Conservation (phyloP, 2,797 vertebrate genomes). For the Ambastaia sidthimunki region DNA sequence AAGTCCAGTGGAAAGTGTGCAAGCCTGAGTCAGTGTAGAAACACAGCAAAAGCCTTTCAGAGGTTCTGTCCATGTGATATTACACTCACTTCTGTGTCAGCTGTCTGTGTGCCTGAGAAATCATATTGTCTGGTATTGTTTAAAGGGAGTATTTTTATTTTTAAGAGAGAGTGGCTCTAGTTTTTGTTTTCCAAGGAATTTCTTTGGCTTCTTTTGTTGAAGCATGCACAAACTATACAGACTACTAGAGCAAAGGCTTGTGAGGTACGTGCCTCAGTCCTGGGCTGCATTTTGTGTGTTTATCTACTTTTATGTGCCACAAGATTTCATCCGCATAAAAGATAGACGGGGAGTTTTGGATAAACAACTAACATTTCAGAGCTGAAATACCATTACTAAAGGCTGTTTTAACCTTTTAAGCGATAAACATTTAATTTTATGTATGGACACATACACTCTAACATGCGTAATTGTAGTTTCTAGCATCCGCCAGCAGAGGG, state of each 20-base stretch:
- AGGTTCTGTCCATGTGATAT: constrained; percentile 69
- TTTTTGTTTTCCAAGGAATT: constrained; percentile 14
- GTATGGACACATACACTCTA: not conserved
- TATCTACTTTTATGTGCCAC: no score
- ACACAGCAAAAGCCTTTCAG: constrained; percentile 62
- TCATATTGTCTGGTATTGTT: constrained; percentile 5
- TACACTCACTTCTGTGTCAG: not conserved
- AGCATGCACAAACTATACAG: constrained; percentile 2
- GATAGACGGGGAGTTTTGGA: no score
- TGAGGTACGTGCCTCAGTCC: no score
- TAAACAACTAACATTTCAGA: no score
- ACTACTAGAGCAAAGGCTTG: no score
- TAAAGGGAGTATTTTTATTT: constrained; percentile 10
- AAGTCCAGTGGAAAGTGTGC: constrained; percentile 55
- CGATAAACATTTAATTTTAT: no score
- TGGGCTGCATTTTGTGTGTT: no score
- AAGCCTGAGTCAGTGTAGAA: constrained; percentile 72
- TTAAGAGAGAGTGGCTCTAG: not conserved
- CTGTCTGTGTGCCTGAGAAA: not conserved
- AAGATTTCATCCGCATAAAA: no score
- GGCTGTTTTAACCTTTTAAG: no score
- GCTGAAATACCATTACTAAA: no score
- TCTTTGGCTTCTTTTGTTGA: constrained; percentile 19
- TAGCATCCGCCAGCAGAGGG: not conserved
- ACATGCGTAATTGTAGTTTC: not conserved